A percentile compares a stretch with the other conserved stretches of the same genome.
phyloP scores from a whole-genome alignment of 1,140 invertebrate genomes.

The Bacillus rossius region DNA sequence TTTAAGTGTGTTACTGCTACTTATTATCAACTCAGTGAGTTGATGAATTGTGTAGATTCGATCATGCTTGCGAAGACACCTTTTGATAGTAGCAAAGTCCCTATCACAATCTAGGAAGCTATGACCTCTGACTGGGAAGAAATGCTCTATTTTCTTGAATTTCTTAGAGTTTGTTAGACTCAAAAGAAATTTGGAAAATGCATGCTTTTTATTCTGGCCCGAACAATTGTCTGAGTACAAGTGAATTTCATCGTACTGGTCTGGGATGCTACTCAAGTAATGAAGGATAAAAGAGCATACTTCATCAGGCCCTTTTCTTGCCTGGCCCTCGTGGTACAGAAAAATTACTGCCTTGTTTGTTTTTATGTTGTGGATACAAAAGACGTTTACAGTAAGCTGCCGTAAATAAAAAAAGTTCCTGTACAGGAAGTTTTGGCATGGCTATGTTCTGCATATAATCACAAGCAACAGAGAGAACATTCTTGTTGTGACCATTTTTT shows the following conservation, averaged over 20 bases:
- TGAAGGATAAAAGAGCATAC: conserved; percentile 27
- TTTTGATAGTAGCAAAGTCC: too few relatives aligned
- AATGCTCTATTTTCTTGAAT: too few relatives aligned
- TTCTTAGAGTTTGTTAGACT: too few relatives aligned
- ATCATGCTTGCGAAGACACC: too few relatives aligned
- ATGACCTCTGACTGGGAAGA: too few relatives aligned
- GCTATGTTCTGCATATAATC: conserved; percentile 37
- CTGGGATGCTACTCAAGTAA: conserved; percentile 22
- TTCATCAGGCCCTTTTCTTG: conserved; percentile 26
- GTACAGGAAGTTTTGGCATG: conserved; percentile 23
- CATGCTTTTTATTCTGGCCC: conserved; percentile 29
- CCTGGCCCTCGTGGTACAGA: conserved; percentile 28
- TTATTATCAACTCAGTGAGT: too few relatives aligned
- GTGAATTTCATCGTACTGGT: conserved; percentile 26
- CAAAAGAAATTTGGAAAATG: neutral
- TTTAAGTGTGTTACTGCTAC: too few relatives aligned
- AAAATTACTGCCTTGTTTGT: conserved; percentile 21
- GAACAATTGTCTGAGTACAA: conserved; percentile 27
- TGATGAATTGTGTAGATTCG: too few relatives aligned
- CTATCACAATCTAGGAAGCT: too few relatives aligned
- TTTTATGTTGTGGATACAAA: conserved; percentile 31
- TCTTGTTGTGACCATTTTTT: conserved; percentile 12
- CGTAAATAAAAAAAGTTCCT: conserved; percentile 27
- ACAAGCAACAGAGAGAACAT: conserved; percentile 24
- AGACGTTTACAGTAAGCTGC: conserved; percentile 30